Evolutionary conservation across 37 sponge, comb jelly and placozoan genomes (phyloP), one percentile per base, ranked within the genome.

Genomic region (Theonella swinhoei): DNA sequence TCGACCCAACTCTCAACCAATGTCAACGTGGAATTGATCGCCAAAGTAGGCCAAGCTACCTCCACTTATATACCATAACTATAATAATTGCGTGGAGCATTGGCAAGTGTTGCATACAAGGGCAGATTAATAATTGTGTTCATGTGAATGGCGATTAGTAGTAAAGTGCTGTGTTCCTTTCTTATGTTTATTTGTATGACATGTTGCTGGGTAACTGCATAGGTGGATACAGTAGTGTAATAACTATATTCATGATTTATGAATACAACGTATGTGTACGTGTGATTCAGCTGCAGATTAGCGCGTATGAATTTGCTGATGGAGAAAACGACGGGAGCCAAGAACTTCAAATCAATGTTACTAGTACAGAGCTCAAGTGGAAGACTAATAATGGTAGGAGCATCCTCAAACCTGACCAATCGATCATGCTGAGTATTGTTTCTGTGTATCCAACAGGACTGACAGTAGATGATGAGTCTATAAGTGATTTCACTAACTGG

Each of bases 401-500:
- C 14, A 11, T 37, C 1, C 38, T 19, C 60, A 58, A 58, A 19
- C 11, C 60, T 20, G 17, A 19, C 19, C 60, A 20, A 58, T 58
- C 60, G 60, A 20, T 11, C 19, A 19, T 11, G 19, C 11, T 19
- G 19, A 11, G 19, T 11, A 58, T 19, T 11, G 11, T 11, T 19
- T 20, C 60, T 19, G 66, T 64, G 2, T 28, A 34, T 8, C 39
- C 4, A 11, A 14, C 54, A 47, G 54, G 14, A 14, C 14, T 14
- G 14, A 47, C 54, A 47, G 54, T 47, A 17, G 54, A 47, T 47
- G 54, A 47, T 17, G 14, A 69, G 2, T 70, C 70, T 28, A 28
- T 80, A 66, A 70, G 80, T 1, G 67, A 80, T 60, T 35, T 80
- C 34, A 66, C 80, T 32, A 80, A 47, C 58, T 67, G 72, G 22